Conservation (phyloP, 2,888 invertebrate genomes). For the Himalopsyche japonica region DNA sequence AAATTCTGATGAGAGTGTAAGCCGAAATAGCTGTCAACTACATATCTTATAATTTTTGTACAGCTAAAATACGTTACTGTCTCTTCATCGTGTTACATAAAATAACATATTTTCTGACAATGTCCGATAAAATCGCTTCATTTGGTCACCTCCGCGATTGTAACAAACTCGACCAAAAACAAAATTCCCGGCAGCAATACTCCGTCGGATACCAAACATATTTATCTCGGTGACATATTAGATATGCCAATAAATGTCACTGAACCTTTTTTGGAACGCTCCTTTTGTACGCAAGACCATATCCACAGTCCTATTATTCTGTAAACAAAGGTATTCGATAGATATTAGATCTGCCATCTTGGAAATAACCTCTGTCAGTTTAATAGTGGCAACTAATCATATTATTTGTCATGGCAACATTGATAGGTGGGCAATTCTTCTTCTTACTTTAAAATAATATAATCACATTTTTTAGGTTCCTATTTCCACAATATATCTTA, state of each 20-base stretch:
- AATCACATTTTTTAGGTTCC: too few relatives aligned
- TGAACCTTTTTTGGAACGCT: background rate
- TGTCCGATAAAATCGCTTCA: background rate
- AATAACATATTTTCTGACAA: too few relatives aligned
- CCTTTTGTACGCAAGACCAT: background rate
- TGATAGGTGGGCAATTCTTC: background rate
- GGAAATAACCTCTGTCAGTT: background rate
- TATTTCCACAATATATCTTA: too few relatives aligned
- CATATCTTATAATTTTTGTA: too few relatives aligned
- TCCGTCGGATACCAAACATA: background rate
- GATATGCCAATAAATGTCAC: background rate
- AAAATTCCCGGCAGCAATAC: background rate
- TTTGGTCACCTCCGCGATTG: background rate
- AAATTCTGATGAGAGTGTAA: too few relatives aligned
- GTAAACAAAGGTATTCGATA: background rate
- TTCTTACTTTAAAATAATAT: too few relatives aligned
- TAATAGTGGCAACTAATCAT: background rate
- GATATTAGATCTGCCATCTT: background rate
- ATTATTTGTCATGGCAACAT: background rate
- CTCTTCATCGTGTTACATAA: too few relatives aligned
- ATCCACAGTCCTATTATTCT: background rate
- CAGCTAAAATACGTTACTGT: too few relatives aligned
- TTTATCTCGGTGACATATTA: background rate
- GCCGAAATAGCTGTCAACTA: too few relatives aligned
- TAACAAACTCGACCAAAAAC: background rate